These are phyloP conservation scores for Miichthys miiuy DNA, from an alignment of 2,797 vertebrate species.

Conservation along the genomic window DNA sequence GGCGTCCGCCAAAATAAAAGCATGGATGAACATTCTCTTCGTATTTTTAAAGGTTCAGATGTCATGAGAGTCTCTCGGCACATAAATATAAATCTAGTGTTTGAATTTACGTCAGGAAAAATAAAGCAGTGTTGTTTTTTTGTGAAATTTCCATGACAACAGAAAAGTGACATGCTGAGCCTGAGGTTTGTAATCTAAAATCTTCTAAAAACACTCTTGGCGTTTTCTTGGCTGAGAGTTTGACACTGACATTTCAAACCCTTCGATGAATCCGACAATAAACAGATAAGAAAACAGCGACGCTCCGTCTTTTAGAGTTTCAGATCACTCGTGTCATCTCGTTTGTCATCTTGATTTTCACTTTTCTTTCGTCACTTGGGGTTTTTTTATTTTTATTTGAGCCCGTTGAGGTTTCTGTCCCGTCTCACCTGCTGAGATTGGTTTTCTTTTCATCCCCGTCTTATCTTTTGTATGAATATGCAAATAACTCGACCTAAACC, in stretches of 20 bases:
- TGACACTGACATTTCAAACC: conserved; percentile 38
- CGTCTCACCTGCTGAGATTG: conserved; percentile 36
- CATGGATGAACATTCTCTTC: background rate
- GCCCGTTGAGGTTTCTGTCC: conserved; percentile 39
- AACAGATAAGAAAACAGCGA: conserved; percentile 13
- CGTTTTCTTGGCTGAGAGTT: background rate
- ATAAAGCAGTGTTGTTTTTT: background rate
- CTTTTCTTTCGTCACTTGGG: conserved; percentile 29
- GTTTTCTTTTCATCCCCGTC: conserved; percentile 48
- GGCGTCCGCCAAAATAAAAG: conserved; percentile 4
- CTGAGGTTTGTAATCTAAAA: conserved; percentile 10
- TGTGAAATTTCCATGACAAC: background rate
- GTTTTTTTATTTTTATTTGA: conserved; percentile 17
- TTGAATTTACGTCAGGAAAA: conserved; percentile 5
- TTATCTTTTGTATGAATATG: conserved; percentile 57
- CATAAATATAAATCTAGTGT: background rate
- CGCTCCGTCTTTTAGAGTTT: background rate
- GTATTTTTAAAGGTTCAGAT: conserved; percentile 24
- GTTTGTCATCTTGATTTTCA: conserved; percentile 42
- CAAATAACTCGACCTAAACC: conserved; percentile 45
- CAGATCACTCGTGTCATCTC: conserved; percentile 33
- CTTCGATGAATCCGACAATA: conserved; percentile 13
- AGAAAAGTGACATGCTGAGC: conserved; percentile 8
- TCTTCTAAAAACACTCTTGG: conserved; percentile 15
- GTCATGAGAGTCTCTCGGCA: background rate